Evolutionary conservation across 1,140 invertebrate genomes (phyloP).

Genomic region (Lordiphosa collinella): DNA sequence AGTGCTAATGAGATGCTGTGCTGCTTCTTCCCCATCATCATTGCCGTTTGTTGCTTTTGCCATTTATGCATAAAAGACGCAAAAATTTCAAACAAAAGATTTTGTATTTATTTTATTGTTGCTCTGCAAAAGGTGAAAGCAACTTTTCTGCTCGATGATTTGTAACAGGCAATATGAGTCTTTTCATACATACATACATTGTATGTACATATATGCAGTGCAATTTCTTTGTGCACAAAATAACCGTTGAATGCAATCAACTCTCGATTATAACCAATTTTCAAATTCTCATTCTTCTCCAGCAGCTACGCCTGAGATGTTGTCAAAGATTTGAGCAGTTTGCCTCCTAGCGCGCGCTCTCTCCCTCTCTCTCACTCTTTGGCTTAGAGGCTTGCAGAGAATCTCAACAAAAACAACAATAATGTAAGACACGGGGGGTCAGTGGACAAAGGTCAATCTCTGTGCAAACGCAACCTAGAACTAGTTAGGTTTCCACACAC

Average conservation of each 20-base stretch:
- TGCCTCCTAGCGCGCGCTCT: constrained; percentile 21
- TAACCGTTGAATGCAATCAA: constrained; percentile 53
- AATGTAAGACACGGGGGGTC: constrained; percentile 51
- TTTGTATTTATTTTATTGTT: constrained; percentile 52
- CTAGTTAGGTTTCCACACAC: constrained; percentile 65
- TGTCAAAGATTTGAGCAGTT: constrained; percentile 50
- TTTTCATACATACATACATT: constrained; percentile 2
- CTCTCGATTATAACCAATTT: constrained; percentile 35
- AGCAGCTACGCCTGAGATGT: constrained; percentile 51
- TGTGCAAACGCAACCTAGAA: constrained; percentile 57
- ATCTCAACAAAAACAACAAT: constrained; percentile 39
- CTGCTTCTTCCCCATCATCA: constrained; percentile 38
- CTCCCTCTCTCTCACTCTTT: constrained; percentile 12
- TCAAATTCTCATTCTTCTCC: constrained; percentile 25
- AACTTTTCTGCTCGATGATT: constrained; percentile 39
- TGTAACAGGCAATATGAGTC: constrained; percentile 7
- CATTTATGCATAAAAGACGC: constrained; percentile 68
- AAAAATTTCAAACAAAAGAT: constrained; percentile 51
- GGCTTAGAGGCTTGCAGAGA: constrained; percentile 9
- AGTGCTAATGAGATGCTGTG: constrained; percentile 73
- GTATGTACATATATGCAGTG: constrained; percentile 37
- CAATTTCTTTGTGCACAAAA: constrained; percentile 48
- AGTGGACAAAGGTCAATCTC: constrained; percentile 57
- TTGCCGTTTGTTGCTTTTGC: constrained; percentile 67
- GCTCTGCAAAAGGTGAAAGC: constrained; percentile 65